Base-by-base conservation (phyloP, 1,140 invertebrate species). In the Aphelenchoides avenae region DNA sequence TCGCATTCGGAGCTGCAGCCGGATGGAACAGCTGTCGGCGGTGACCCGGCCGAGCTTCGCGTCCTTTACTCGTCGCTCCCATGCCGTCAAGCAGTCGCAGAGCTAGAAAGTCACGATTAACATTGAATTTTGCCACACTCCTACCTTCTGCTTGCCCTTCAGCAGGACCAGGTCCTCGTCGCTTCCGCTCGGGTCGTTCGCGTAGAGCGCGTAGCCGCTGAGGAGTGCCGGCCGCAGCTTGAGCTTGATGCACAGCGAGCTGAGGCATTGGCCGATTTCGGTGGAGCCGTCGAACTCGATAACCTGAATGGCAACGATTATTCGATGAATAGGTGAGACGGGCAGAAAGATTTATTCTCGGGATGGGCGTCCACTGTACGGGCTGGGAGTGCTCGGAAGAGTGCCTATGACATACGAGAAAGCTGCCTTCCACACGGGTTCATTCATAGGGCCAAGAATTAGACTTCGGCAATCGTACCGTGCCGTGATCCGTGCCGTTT, bases 221-320 rank as follows among this genome's bases (percentile, higher is more conserved):
- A 71, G 53, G 11, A 71, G 41, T 27, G 68, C 68, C n/a, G 68
- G 68, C 39, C 68, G 37, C 34, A 71, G 47, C 31, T 57, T 54
- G 20, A 71, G 44, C 47, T 72, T 71, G 4, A 72, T 33, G 43
- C 68, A 71, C 11, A 71, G 56, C 1, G 68, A 71, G 13, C 65
- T 58, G 13, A 72, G 42, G 39, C 68, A 71, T 52, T 71, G 68
- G 11, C 68, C 68, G 9, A 71, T 61, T 55, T 71, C 68, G 3
- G 68, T 71, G 33, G 65, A 69, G 15, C 68, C 69, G 50, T 71
- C 69, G 33, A 71, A 71, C 46, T 71, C 68, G 7, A 71, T 64
- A 9, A 71, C 70, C n/a, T n/a, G n/a, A n/a, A n/a, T n/a, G n/a
- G n/a, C n/a, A n/a, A n/a, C n/a, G n/a, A n/a, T n/a, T n/a, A n/a